phyloP scores from a whole-genome alignment of 1,140 invertebrate species.

The Dendrolimus kikuchii region DNA sequence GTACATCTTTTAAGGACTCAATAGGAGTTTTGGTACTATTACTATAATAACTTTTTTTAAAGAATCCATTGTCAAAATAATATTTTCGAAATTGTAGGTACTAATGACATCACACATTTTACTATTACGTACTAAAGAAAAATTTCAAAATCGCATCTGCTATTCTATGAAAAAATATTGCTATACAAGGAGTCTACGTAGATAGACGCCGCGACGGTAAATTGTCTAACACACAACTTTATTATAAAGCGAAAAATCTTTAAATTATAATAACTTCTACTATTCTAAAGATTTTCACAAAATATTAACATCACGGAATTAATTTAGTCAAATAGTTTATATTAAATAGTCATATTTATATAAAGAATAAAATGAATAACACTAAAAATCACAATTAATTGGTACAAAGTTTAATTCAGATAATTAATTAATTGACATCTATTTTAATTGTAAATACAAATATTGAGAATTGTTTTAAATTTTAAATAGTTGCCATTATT shows the following conservation, averaged over 20 bases:
- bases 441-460: no score
- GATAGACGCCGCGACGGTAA: slow-evolving; percentile 22
- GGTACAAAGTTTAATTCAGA: slow-evolving; percentile 13
- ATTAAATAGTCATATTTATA: no score
- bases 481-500: no score
- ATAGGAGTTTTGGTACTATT: no score
- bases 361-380: no score
- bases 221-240: slow-evolving; percentile 38
- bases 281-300: no score
- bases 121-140: background rate
- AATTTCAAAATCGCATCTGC: slow-evolving; percentile 55
- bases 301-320: no score
- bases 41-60: background rate
- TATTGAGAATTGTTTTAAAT: no score
- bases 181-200: slow-evolving; percentile 50
- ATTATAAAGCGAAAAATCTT: slow-evolving; percentile 2
- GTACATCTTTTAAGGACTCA: no score
- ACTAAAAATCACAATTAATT: no score
- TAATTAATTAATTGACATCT: no score
- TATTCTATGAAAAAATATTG: slow-evolving; percentile 43
- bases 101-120: background rate
- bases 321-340: no score
- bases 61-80: slow-evolving; percentile 8
- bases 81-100: slow-evolving; percentile 6
- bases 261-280: slow-evolving; percentile 1